These are phyloP conservation scores for Thalassarche chlororhynchos DNA, from an alignment of 2,113 vertebrate species.

Conservation along the genomic window DNA sequence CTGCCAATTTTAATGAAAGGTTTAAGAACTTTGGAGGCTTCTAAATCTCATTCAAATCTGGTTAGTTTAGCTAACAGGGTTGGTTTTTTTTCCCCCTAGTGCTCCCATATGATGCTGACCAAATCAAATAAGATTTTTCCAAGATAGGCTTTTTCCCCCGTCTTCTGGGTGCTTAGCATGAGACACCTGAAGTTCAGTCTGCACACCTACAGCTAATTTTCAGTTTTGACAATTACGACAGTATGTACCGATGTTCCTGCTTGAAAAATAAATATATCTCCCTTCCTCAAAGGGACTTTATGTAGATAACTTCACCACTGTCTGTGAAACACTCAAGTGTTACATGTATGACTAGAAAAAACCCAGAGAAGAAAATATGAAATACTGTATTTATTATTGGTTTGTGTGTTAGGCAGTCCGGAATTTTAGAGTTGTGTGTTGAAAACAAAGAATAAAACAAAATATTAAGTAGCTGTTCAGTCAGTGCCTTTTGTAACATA, in stretches of 20 bases:
- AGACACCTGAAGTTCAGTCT: background rate
- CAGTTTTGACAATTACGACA: background rate
- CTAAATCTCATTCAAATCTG: background rate
- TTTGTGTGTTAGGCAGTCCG: background rate
- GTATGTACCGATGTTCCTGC: background rate
- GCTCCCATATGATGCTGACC: background rate
- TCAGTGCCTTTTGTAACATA: background rate
- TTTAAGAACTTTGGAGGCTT: background rate
- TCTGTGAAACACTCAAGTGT: background rate
- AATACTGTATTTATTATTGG: background rate
- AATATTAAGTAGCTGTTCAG: background rate
- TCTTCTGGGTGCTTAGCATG: background rate
- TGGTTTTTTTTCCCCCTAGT: background rate
- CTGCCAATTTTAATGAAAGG: background rate
- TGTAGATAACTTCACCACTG: background rate
- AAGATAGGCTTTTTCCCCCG: accelerated
- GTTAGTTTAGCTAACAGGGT: background rate
- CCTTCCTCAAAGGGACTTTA: background rate
- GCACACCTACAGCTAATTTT: background rate
- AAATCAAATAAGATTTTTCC: background rate
- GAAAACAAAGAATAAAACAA: background rate
- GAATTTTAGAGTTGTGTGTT: background rate
- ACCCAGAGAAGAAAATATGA: background rate
- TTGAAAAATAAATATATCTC: background rate
- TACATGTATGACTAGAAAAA: background rate